A percentile compares a stretch with the other conserved stretches of the same genome.
These are phyloP conservation scores for Meloidogyne hapla DNA, from an alignment of 1,140 invertebrate genomes.

Conservation along the genomic window DNA sequence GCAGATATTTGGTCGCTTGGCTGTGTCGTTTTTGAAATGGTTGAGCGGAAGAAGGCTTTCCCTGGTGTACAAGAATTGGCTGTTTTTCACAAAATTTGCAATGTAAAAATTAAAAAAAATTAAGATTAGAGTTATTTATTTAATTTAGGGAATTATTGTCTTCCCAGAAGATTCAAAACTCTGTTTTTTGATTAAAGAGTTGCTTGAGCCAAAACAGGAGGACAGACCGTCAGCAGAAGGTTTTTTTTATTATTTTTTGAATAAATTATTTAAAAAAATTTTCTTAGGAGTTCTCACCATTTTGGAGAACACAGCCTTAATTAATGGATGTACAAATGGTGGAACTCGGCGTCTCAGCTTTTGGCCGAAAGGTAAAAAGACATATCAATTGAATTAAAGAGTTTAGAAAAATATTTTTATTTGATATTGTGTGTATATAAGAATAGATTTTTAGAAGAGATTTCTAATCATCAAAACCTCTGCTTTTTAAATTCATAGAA, in stretches of 20 bases:
- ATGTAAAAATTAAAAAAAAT: slow-evolving; percentile 7
- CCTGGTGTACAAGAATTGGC: slow-evolving; percentile 23
- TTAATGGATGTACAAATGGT: neutral
- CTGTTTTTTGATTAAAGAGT: slow-evolving; percentile 1
- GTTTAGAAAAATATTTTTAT: neutral
- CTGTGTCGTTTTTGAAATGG: slow-evolving; percentile 33
- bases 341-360: neutral
- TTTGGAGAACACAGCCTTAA: neutral
- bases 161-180: slow-evolving; percentile 18
- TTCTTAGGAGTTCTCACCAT: neutral
- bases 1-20: slow-evolving; percentile 35
- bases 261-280: neutral
- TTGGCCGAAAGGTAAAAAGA: neutral
- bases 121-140: neutral
- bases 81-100: slow-evolving; percentile 34
- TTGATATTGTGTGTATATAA: slow-evolving; percentile 2
- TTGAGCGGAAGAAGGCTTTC: slow-evolving; percentile 30
- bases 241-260: neutral
- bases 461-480: neutral
- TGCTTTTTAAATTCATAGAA: neutral
- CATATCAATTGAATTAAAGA: neutral
- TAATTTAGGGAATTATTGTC: slow-evolving; percentile 12
- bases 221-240: slow-evolving; percentile 14
- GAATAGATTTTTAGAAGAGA: neutral
- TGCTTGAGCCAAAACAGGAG: slow-evolving; percentile 3